phyloP scores from a whole-genome alignment of 2,888 invertebrate species.

The Alitta virens region DNA sequence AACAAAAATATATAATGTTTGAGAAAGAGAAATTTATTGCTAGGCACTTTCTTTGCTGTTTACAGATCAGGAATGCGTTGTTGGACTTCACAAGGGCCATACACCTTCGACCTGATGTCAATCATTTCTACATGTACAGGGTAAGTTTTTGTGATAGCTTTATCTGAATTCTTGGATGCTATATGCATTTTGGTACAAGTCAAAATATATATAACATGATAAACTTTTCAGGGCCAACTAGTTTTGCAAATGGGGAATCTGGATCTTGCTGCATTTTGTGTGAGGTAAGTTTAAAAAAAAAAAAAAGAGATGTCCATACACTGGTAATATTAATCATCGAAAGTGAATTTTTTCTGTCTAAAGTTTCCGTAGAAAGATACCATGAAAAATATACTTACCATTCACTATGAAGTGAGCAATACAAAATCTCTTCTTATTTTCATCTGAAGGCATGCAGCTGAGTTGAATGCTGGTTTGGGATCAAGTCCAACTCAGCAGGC shows the following conservation, averaged over 20 bases:
- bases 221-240: slow-evolving; percentile 51
- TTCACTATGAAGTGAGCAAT: neutral
- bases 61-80: slow-evolving; percentile 50
- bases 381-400: neutral
- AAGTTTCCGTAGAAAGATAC: neutral
- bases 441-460: slow-evolving; percentile 49
- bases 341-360: too few species aligned
- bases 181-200: too few species aligned
- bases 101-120: slow-evolving; percentile 52
- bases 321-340: too few species aligned
- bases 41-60: too few species aligned
- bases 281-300: slow-evolving; percentile 35
- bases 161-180: too few species aligned
- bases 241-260: slow-evolving; percentile 51
- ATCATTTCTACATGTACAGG: slow-evolving; percentile 54
- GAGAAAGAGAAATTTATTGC: neutral
- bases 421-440: neutral
- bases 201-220: too few species aligned
- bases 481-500: slow-evolving; percentile 53
- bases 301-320: too few species aligned
- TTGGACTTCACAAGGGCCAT: slow-evolving; percentile 54
- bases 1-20: neutral
- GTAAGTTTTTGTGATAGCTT: slow-evolving; percentile 39
- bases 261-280: slow-evolving; percentile 56
- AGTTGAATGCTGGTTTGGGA: slow-evolving; percentile 39